Evolutionary conservation across 2,888 invertebrate species (phyloP), one percentile per base, ranked within the genome.

Genomic region (Coenonympha glycerion): DNA sequence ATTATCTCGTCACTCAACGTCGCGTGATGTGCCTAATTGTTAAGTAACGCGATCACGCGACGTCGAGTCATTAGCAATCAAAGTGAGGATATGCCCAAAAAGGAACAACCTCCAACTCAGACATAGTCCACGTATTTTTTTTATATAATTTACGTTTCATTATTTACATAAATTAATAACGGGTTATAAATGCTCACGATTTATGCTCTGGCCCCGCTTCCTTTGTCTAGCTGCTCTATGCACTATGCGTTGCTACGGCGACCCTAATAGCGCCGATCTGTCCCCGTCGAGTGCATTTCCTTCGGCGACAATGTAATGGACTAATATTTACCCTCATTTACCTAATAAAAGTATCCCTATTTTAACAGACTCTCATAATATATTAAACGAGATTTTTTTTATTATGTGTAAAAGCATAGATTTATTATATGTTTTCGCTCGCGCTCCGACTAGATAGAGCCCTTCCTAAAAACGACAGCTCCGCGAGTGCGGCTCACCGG

Each of bases 231-330:
- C 18, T 34, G 24, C 33, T 18, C 15, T 15, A 3, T 21, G 21
- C 31, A 15, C 21, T 21, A 4, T 41, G 45, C 28, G 19, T 44
- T 31, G n/a, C n/a, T n/a, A n/a, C n/a, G 34, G 33, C 46, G 55
- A 60, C 63, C 62, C 63, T 73, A 74, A 75, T 72, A 70, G 66
- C 50, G 57, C 57, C 69, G 65, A 74, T 74, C 74, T 69, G 66
- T 75, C 74, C 70, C 59, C 63, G 69, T 71, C 71, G 61, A 59
- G 64, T 65, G 64, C 68, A 69, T 63, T 68, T 66, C 68, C 65
- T 64, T 60, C 61, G 55, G 51, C 57, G 48, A 53, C 51, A 48
- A 47, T 55, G 42, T 57, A 56, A 58, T 57, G 55, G 50, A 50
- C 36, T 53, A 53, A 53, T 57, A 56, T 54, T 39, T 51, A 40